Evolutionary conservation across 2,888 invertebrate species (phyloP).

Genomic region (Euspilapteryx auroguttella): DNA sequence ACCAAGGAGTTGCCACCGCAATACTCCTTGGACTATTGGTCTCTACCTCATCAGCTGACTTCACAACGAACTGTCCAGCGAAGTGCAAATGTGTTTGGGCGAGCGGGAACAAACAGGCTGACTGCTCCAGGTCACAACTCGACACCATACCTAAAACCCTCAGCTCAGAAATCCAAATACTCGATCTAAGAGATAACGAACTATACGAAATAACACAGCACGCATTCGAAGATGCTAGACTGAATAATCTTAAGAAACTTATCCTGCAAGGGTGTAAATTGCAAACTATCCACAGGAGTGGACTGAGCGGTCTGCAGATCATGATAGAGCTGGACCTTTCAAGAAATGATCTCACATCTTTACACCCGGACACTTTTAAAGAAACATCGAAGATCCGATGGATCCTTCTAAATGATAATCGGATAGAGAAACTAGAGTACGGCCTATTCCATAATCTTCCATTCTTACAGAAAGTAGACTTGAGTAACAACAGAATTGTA

Average conservation of each 20-base stretch:
- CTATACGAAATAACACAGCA: constrained; percentile 67
- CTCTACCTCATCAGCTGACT: too few relatives aligned
- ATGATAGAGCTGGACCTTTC: constrained; percentile 84
- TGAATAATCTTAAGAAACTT: constrained; percentile 82
- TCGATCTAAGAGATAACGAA: constrained; percentile 73
- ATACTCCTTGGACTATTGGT: too few relatives aligned
- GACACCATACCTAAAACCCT: constrained; percentile 71
- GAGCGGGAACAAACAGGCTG: constrained; percentile 81
- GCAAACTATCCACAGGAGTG: constrained; percentile 70
- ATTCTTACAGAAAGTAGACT: constrained; percentile 73
- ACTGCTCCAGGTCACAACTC: constrained; percentile 71
- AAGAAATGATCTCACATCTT: constrained; percentile 66
- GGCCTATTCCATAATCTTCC: constrained; percentile 75
- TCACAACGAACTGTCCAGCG: constrained; percentile 64
- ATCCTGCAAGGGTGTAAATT: constrained; percentile 75
- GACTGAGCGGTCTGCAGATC: constrained; percentile 74
- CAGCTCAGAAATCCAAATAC: constrained; percentile 70
- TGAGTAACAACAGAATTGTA: constrained; percentile 75
- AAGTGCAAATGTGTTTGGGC: constrained; percentile 85
- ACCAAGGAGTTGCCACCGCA: too few relatives aligned
- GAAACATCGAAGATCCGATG: constrained; percentile 72
- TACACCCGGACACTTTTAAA: constrained; percentile 71
- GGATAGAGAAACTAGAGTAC: constrained; percentile 70
- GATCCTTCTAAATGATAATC: constrained; percentile 74
- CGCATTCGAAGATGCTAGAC: constrained; percentile 68